Evolutionary conservation across 2,113 vertebrate species (phyloP), one percentile per base, ranked within the genome.

Genomic region (Chrysochloris asiatica): DNA sequence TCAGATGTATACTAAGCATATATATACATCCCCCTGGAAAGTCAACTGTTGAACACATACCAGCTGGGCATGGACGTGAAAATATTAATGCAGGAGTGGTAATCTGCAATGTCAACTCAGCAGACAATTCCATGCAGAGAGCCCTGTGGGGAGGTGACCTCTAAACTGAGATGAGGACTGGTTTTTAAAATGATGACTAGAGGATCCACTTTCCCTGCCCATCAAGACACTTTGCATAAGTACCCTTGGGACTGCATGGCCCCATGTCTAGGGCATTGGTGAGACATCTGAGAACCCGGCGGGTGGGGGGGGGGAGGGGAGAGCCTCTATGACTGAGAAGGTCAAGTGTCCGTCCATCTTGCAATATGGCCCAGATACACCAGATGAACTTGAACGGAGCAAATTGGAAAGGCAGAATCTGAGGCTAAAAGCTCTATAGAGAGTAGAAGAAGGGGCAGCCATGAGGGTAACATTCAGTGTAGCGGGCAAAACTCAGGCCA

Each of bases 1-100:
- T 33, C 33, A 67, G 82, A 59, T 52, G 59, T 65, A 45, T 28
- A 50, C 48, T 67, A 13, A 52, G 17, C 22, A n/a, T 1, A 52
- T 59, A 3, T 11, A 36, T 11, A 11, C 36, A 4, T 43, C 22
- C 17, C 1, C 4, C 52, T n/a, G 6, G 79, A 69, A 13, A 76
- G 69, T 48, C 0, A 0, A 30, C 17, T 50, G 61, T 71, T 77
- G 9, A 24, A 9, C 21, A 13, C 24, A n/a, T n/a, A 38, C 38
- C 19, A n/a, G n/a, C n/a, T n/a, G n/a, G n/a, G n/a, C n/a, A 1
- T 17, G n/a, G 26, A 3, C 0, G 2, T 30, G 41, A 52, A 13
- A 16, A 4, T 28, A 56, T 56, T 48, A 54, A 22, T 0, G 2
- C 14, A 28, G 48, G 26, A 26, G n/a, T 4, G 4, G 50, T 1